Evolutionary conservation across 92 coral and sea anemone genomes (phyloP), one percentile per base, ranked within the genome.

Genomic region (Heliopora coerulea): DNA sequence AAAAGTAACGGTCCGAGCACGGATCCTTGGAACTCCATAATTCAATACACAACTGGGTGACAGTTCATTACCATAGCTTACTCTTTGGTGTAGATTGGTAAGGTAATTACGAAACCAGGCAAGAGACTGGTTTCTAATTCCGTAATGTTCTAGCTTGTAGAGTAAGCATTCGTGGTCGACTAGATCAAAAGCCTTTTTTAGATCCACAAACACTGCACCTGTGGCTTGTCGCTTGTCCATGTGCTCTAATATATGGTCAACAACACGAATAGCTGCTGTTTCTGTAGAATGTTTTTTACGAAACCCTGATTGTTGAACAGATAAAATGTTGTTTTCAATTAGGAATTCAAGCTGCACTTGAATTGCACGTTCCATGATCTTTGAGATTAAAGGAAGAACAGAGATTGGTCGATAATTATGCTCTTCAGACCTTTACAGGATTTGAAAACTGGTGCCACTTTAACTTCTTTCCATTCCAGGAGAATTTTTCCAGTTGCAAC

Each of bases 1-100:
- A 78, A 78, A 6, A 83, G 68, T 26, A 84, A 29, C 1, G 84
- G 87, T 20, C 84, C 87, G 17, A 83, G 64, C 3, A 83, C 20
- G 27, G 73, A 62, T 37, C 79, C 73, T 48, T 83, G 83, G 83
- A 23, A 75, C 83, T 19, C 78, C 61, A 54, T 44, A 82, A 29
- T 75, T 67, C 20, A 54, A 20, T 26, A 63, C 62, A 8, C 30
- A 74, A 54, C 58, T 73, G 37, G 84, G 54, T 31, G 84, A 83
- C 50, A 69, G 42, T 8, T 78, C 84, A 23, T 78, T 78, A 21
- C 80, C 83, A 26, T 23, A 78, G 12, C 68, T 46, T 31, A 79
- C 80, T 62, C 33, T 69, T 48, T 83, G 80, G 2, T 75, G 21
- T n/a, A 79, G 69, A 21, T 58, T 83, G 6, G 80, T 68, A 26